Evolutionary conservation across 2,113 vertebrate genomes (phyloP), one percentile per base, ranked within the genome.

Genomic region (Chaenogobius annularis): DNA sequence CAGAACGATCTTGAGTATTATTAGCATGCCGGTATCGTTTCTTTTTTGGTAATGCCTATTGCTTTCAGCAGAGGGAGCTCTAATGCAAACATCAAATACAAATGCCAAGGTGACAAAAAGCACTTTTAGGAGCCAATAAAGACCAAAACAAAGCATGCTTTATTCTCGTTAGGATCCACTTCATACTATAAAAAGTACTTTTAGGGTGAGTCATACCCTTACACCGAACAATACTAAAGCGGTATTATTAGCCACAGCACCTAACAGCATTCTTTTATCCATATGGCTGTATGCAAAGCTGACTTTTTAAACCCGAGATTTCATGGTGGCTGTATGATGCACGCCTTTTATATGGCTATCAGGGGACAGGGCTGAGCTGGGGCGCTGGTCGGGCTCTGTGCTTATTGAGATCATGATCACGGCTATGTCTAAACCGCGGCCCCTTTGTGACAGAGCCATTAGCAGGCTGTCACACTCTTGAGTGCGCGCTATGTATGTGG

Each of bases 391-490:
- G 84, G 85, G 85, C 77, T 85, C 76, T 74, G 56, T 66, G 81
- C 87, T 84, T 85, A 88, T 87, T 86, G 78, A 91, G 88, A 91
- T 90, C 81, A 67, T 88, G 86, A 90, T 90, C 86, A 88, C 83
- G 82, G 85, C 89, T 85, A 80, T 88, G 88, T 91, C 89, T 90
- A 87, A 90, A 90, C 86, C 86, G 81, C 71, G 67, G 81, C 85
- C 84, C 85, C 83, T 87, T 87, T 88, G 87, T 88, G 89, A 90
- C 90, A 87, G 86, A 87, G 77, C 90, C 84, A 89, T 90, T 92
- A 92, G 84, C 84, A 75, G 84, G 75, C 85, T 88, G 89, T 90
- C 89, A 88, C 85, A 87, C 87, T 87, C 84, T 78, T 82, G 78
- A 76, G 78, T 48, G 50, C 66, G 54, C 87, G 83, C 86, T 74